Evolutionary conservation across 2,888 invertebrate genomes (phyloP), one percentile per base, ranked within the genome.

Genomic region (Cylloceria caligata): DNA sequence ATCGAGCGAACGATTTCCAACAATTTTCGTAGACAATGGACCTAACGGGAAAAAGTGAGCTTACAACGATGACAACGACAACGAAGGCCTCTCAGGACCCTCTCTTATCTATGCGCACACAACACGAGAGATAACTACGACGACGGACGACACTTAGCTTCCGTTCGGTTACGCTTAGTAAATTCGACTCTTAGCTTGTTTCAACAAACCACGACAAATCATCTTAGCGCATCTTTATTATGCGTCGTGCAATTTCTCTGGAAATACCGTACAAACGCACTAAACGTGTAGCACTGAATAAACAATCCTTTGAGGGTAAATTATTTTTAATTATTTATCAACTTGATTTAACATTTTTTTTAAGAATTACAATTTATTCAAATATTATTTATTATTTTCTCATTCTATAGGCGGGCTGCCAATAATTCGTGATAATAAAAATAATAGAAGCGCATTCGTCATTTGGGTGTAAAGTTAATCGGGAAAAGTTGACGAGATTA

Each of bases 101-200:
- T 16, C 6, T 27, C 27, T 71, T 57, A 57, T 71, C 55, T 42
- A 24, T 24, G 24, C 24, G 27, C 16, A 19, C 49, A 16, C 69
- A 55, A 39, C 55, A 57, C 69, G 24, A 55, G 42, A 71, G 57
- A 57, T 34, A 34, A 30, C 57, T 2, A 13, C 55, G 47, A 27
- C 55, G 55, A 27, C 27, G 42, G 57, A 34, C 71, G 72, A 72
- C 72, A 60, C 34, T 76, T 68, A 64, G 49, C 82, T 79, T 82
- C 82, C 82, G 82, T 67, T 82, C 82, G 74, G 82, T 82, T 67
- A 78, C 82, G 82, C 78, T 79, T 62, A 49, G 82, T 82, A 82
- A 82, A 79, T 82, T 75, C 82, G 78, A 82, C 71, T 82, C 71
- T 71, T 21, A 27, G 65, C 60, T 65, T 82, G 74, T 77, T 71